Conservation (phyloP, 2,888 invertebrate species). For the Cataglyphis albicans region DNA sequence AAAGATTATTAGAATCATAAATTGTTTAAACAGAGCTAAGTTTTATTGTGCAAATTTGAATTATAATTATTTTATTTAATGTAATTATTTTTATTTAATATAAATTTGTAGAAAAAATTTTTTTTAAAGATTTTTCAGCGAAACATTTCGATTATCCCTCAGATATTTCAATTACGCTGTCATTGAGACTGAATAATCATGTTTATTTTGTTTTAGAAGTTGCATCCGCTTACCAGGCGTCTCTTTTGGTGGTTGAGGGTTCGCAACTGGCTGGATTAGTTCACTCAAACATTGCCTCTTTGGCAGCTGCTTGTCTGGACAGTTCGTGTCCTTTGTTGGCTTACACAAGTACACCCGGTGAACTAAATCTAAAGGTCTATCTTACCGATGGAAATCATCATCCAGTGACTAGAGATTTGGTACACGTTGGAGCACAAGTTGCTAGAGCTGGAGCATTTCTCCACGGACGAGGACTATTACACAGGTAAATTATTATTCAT, state of each 20-base stretch:
- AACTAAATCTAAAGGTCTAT: constrained; percentile 84
- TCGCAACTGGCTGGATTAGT: constrained; percentile 91
- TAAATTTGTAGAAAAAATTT: background rate
- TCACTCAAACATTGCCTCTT: constrained; percentile 91
- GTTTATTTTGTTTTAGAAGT: constrained; percentile 87
- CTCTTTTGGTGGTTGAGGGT: constrained; percentile 91
- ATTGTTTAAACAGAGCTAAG: background rate
- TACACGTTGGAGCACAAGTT: constrained; percentile 94
- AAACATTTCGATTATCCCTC: background rate
- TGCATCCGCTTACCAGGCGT: constrained; percentile 91
- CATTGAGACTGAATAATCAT: constrained; percentile 7
- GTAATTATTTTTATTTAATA: background rate
- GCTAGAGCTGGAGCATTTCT: constrained; percentile 95
- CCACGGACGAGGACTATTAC: constrained; percentile 94
- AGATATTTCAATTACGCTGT: background rate
- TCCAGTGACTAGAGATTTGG: constrained; percentile 91
- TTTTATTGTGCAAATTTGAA: background rate
- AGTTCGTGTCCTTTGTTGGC: constrained; percentile 89
- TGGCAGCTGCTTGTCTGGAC: constrained; percentile 90
- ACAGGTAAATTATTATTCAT: constrained; percentile 86
- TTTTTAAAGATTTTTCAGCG: background rate
- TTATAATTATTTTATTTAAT: background rate
- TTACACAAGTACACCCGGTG: constrained; percentile 88
- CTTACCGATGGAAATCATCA: constrained; percentile 85
- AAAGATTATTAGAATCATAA: background rate